Percentiles rank a stretch among this genome's conserved stretches.
Evolutionary conservation across 2,113 vertebrate genomes (phyloP).

Genomic region (Seriola rivoliana): DNA sequence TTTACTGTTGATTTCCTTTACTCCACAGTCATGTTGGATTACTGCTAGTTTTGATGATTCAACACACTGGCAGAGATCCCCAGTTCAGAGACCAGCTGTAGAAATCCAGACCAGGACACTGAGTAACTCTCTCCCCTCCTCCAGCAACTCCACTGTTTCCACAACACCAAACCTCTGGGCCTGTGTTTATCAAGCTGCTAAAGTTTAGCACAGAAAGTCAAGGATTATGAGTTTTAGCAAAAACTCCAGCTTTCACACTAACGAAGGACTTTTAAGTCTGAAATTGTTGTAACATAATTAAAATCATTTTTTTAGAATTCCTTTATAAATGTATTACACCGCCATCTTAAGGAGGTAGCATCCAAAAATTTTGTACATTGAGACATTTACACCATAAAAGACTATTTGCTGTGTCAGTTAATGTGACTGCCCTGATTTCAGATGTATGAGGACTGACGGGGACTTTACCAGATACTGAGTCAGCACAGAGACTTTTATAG

Average conservation of each 20-base stretch:
- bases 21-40: not conserved
- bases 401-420: too few species aligned
- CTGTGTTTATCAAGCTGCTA: not conserved
- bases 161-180: conserved; percentile 2
- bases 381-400: too few species aligned
- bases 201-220: not conserved
- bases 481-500: not conserved
- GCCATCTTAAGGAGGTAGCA: too few species aligned
- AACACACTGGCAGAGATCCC: not conserved
- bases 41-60: not conserved
- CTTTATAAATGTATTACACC: too few species aligned
- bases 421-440: too few species aligned
- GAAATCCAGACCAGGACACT: not conserved
- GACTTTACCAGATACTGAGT: not conserved
- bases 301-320: not conserved
- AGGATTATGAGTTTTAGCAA: not conserved
- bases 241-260: not conserved
- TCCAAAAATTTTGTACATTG: too few species aligned
- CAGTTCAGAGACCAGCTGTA: not conserved
- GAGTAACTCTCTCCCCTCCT: not conserved
- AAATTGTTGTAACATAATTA: not conserved
- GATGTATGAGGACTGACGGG: too few species aligned
- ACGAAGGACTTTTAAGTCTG: not conserved
- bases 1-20: not conserved
- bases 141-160: not conserved